phyloP scores from a whole-genome alignment of 2,888 invertebrate species.

The Diabrotica balteata region DNA sequence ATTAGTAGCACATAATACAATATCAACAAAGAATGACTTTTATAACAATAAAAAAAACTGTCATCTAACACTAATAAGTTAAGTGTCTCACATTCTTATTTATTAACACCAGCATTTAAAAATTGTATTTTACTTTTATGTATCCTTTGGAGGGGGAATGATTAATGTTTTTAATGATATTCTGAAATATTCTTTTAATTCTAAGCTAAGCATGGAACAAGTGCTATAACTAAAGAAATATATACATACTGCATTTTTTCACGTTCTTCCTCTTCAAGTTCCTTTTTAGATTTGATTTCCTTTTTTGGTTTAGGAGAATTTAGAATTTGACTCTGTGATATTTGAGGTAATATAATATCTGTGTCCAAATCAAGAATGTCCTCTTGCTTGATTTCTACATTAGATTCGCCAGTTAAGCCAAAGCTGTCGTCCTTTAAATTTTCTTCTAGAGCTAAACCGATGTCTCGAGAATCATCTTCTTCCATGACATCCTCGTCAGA shows the following conservation, averaged over 20 bases:
- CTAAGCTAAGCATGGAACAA: background rate
- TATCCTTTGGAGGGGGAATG: too few species aligned
- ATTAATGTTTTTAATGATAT: too few species aligned
- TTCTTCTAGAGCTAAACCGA: slow-evolving; percentile 51
- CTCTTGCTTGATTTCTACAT: slow-evolving; percentile 35
- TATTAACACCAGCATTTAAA: background rate
- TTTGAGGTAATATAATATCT: slow-evolving; percentile 57
- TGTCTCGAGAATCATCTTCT: slow-evolving; percentile 51
- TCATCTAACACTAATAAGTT: background rate
- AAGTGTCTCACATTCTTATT: background rate
- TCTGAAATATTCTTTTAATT: too few species aligned
- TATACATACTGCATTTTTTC: slow-evolving; percentile 92
- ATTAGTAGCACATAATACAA: too few species aligned
- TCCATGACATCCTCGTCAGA: slow-evolving; percentile 54
- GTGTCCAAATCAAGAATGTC: slow-evolving; percentile 46
- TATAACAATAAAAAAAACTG: too few species aligned
- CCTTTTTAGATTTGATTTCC: slow-evolving; percentile 78
- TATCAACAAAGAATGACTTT: too few species aligned
- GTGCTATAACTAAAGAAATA: background rate
- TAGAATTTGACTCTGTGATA: slow-evolving; percentile 46
- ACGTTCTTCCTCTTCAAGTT: slow-evolving; percentile 91
- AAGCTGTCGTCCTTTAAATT: slow-evolving; percentile 37
- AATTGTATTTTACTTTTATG: background rate
- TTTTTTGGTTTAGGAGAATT: slow-evolving; percentile 64
- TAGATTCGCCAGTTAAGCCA: slow-evolving; percentile 16